Conservation (phyloP, 1,140 invertebrate genomes). For the Drosophila funebris region DNA sequence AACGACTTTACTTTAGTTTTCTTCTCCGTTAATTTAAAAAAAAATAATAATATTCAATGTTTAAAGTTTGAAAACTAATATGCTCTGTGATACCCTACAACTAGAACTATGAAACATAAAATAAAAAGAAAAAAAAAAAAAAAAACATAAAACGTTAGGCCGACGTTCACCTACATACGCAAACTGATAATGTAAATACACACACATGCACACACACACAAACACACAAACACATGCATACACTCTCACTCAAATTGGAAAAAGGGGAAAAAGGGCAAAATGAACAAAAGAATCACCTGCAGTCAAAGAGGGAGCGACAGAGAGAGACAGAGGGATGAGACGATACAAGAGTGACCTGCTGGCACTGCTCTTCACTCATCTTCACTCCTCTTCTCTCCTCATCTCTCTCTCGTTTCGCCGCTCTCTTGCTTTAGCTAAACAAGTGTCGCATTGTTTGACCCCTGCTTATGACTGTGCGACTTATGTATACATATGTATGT, state of each 20-base stretch:
- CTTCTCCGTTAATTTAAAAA: too few species aligned
- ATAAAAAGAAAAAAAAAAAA: slow-evolving; percentile 21
- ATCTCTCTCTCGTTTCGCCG: neutral
- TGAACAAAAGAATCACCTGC: slow-evolving; percentile 47
- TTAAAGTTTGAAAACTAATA: neutral
- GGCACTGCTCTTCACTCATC: slow-evolving; percentile 8
- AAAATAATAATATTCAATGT: too few species aligned
- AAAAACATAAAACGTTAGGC: slow-evolving; percentile 34
- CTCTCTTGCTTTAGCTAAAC: slow-evolving; percentile 13
- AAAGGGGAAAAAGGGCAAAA: slow-evolving; percentile 14
- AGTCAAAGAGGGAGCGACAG: neutral
- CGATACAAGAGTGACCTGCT: slow-evolving; percentile 9
- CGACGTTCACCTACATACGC: slow-evolving; percentile 61
- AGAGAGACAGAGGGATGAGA: neutral
- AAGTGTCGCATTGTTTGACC: slow-evolving; percentile 50
- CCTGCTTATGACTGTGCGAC: slow-evolving; percentile 11
- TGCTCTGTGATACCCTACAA: slow-evolving; percentile 40
- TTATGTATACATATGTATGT: slow-evolving; percentile 3
- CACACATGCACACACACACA: neutral
- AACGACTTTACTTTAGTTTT: too few species aligned
- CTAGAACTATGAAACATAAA: slow-evolving; percentile 18
- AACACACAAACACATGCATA: neutral
- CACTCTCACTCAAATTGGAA: neutral
- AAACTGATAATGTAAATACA: slow-evolving; percentile 33
- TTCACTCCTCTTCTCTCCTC: slow-evolving; percentile 9